Evolutionary conservation across 2,888 invertebrate genomes (phyloP).

Genomic region (Fragum whitleyi): DNA sequence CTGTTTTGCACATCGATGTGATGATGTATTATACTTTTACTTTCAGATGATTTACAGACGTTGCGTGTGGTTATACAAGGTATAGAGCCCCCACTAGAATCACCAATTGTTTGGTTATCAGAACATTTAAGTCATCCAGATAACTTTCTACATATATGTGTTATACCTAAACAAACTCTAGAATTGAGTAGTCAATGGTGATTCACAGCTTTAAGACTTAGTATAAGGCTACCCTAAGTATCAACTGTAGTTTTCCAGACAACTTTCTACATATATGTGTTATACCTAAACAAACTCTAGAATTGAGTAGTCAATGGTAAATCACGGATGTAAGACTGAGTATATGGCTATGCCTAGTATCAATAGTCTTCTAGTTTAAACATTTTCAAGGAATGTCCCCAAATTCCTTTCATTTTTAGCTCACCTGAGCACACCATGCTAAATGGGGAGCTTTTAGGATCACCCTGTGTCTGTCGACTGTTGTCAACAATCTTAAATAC

Average conservation of each 20-base stretch:
- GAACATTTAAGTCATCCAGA: constrained; percentile 99
- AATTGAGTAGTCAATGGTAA: constrained; percentile 48
- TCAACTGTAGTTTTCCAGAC: constrained; percentile 99
- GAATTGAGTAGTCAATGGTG: constrained; percentile 48
- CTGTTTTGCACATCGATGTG: too few species aligned
- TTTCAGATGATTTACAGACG: constrained; percentile 51
- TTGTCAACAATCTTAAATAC: too few species aligned
- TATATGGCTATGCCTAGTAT: neutral
- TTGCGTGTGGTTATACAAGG: constrained; percentile 91
- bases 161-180: constrained; percentile 27
- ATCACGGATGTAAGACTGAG: too few species aligned
- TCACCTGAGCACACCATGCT: too few species aligned
- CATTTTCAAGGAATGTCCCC: too few species aligned
- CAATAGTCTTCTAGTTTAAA: constrained; percentile 99
- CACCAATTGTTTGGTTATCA: constrained; percentile 98
- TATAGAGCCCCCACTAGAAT: constrained; percentile 93
- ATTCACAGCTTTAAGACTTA: too few species aligned
- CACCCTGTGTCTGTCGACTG: too few species aligned
- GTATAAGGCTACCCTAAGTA: neutral
- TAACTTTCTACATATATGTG: constrained; percentile 95
- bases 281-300: constrained; percentile 21
- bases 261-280: constrained; percentile 95
- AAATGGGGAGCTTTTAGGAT: too few species aligned
- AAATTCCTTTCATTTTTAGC: too few species aligned
- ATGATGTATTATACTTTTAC: neutral